Evolutionary conservation across 2,888 invertebrate species (phyloP).

Genomic region (Diadromus collaris): DNA sequence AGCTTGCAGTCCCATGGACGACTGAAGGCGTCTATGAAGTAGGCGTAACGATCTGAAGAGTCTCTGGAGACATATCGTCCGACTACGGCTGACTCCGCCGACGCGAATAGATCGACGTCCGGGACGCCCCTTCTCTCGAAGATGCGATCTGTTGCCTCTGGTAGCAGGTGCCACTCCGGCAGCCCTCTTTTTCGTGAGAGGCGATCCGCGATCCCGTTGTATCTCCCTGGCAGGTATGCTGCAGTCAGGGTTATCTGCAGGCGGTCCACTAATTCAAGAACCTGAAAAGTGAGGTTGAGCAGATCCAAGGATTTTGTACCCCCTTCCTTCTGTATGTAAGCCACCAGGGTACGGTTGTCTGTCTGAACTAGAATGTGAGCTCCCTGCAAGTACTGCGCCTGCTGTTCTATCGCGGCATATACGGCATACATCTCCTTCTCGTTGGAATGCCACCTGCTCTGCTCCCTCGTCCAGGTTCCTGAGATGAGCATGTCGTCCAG

Average conservation of each 20-base stretch:
- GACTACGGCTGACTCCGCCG: conserved; percentile 50
- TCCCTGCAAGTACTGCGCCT: conserved; percentile 31
- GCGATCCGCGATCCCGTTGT: conserved; percentile 70
- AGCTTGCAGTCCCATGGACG: conserved; percentile 45
- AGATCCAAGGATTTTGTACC: conserved; percentile 46
- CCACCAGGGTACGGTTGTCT: conserved; percentile 50
- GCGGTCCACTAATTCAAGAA: conserved; percentile 45
- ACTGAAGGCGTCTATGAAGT: conserved; percentile 61
- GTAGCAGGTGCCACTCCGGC: conserved; percentile 59
- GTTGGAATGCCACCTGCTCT: conserved; percentile 58
- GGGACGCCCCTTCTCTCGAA: conserved; percentile 60
- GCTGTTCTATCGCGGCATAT: conserved; percentile 35
- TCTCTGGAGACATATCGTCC: conserved; percentile 53
- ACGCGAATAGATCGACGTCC: conserved; percentile 61
- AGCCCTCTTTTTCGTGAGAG: conserved; percentile 59
- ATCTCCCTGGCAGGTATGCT: conserved; percentile 66
- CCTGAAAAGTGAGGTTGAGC: conserved; percentile 41
- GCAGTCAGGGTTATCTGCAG: conserved; percentile 61
- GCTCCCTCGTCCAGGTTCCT: conserved; percentile 46
- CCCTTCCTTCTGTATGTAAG: conserved; percentile 59
- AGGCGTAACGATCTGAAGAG: conserved; percentile 55
- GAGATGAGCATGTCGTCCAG: conserved; percentile 35
- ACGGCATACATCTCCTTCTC: conserved; percentile 58
- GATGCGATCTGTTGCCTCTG: conserved; percentile 49
- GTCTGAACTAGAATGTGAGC: conserved; percentile 50